Evolutionary conservation across 2,888 invertebrate genomes (phyloP).

Genomic region (Apamea epomidion): DNA sequence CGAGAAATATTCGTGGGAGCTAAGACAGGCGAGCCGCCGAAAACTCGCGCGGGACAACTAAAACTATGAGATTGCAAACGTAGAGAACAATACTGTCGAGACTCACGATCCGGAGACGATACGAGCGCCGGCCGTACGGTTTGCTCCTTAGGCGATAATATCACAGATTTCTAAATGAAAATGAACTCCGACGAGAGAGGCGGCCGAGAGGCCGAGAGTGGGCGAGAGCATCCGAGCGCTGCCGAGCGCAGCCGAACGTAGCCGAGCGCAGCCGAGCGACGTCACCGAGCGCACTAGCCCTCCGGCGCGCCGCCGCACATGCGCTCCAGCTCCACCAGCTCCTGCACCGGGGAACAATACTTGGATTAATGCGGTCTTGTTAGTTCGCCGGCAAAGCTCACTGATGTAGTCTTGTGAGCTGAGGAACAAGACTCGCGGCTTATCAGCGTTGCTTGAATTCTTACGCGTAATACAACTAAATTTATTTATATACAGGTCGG

Average conservation of each 20-base stretch:
- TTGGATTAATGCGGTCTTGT: not conserved
- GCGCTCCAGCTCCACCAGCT: conserved; percentile 82
- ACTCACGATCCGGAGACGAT: conserved; percentile 61
- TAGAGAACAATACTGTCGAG: conserved; percentile 64
- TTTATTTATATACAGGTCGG: not conserved
- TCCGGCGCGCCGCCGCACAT: conserved; percentile 84
- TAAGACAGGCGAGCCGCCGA: conserved; percentile 45
- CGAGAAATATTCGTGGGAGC: conserved; percentile 57
- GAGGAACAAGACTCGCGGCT: not conserved
- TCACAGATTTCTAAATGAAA: conserved; percentile 87
- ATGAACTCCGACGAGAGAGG: conserved; percentile 67
- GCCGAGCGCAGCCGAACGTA: conserved; percentile 14
- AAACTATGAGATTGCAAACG: conserved; percentile 79
- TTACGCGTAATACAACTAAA: not conserved
- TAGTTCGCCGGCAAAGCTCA: not conserved
- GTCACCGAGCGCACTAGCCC: conserved; percentile 70
- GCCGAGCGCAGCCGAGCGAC: conserved; percentile 28
- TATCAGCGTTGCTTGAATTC: too few species aligned
- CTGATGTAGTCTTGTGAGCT: not conserved
- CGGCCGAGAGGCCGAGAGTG: conserved; percentile 40
- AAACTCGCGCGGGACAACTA: conserved; percentile 57
- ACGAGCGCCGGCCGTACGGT: conserved; percentile 65
- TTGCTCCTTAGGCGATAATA: conserved; percentile 88
- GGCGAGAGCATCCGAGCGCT: conserved; percentile 37
- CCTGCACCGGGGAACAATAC: conserved; percentile 72